Conservation (phyloP, 2,113 vertebrate species). For the Epinephelus moara region DNA sequence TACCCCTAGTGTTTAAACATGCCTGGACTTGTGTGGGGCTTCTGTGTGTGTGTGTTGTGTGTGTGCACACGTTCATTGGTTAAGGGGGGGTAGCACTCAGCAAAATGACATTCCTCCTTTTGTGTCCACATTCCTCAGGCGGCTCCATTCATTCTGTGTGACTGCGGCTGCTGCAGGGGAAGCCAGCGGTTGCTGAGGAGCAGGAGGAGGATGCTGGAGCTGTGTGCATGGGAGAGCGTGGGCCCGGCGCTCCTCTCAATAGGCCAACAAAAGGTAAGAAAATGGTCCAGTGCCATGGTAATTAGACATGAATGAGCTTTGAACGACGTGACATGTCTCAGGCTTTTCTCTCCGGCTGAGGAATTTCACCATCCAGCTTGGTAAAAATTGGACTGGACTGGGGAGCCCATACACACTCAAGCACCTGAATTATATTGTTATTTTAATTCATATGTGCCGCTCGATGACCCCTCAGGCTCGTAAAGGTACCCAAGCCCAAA, state of each 20-base stretch:
- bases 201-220: constrained; percentile 75
- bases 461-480: constrained; percentile 40
- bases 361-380: constrained; percentile 74
- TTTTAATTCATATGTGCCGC: constrained; percentile 56
- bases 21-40: constrained; percentile 71
- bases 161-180: constrained; percentile 79
- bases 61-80: constrained; percentile 30
- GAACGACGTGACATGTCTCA: constrained; percentile 73
- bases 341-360: constrained; percentile 51
- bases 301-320: constrained; percentile 82
- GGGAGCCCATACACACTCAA: neutral
- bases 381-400: constrained; percentile 58
- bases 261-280: constrained; percentile 83
- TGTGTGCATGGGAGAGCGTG: constrained; percentile 79
- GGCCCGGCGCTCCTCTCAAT: constrained; percentile 78
- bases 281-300: constrained; percentile 80
- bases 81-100: constrained; percentile 73
- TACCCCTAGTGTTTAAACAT: constrained; percentile 69
- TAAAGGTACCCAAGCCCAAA: constrained; percentile 32
- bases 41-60: constrained; percentile 43
- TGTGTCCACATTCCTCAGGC: constrained; percentile 86
- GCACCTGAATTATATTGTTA: constrained; percentile 60
- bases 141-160: constrained; percentile 83
- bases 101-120: constrained; percentile 86
- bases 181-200: constrained; percentile 74